Base-by-base conservation (phyloP, 1,140 invertebrate genomes). In the Himalopsyche phryganea region DNA sequence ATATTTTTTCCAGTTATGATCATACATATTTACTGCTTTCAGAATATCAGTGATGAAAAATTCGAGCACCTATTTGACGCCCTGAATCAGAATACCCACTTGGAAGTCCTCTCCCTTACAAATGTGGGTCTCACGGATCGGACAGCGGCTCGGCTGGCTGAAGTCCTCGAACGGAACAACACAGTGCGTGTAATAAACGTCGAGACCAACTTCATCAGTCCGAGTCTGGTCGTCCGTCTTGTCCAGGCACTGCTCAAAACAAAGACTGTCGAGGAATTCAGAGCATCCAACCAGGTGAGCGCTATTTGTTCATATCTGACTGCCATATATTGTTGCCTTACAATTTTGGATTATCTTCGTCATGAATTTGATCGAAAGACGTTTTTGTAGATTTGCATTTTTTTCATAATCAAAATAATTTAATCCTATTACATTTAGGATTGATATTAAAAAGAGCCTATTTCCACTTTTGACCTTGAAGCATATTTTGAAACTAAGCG, bases 1-100 rank as follows among this genome's bases (percentile, higher is more conserved):
- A 28, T 28, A 28, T 28, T 28, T 28, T 28, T 28, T 3, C 23
- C 9, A 5, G 9, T 28, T 28, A 28, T 28, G 9, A n/a, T n/a
- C n/a, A n/a, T 28, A 9, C 9, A 9, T 28, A 28, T 28, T 28
- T 46, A 6, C 65, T 66, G 65, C 48, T 81, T 85, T 0, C 76
- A 98, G 94, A 95, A 95, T 78, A 93, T 99, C 76, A 96, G 95
- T 46, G 90, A 96, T 69, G 95, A 98, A 75, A 93, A 94, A 72
- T 92, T 98, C 70, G 84, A 90, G 59, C 85, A 88, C 70, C 75
- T 99, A 49, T 94, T 96, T 78, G 88, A 91, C 69, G 91, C 87
- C 48, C 73, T 98, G 63, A 88, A 89, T 69, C 84, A 82, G 47
- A 98, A 98, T 77, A 94, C 94, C 53, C 86, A 94, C 69, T 80